These are phyloP conservation scores for Megalops atlanticus DNA, from an alignment of 2,113 vertebrate species.

Conservation along the genomic window DNA sequence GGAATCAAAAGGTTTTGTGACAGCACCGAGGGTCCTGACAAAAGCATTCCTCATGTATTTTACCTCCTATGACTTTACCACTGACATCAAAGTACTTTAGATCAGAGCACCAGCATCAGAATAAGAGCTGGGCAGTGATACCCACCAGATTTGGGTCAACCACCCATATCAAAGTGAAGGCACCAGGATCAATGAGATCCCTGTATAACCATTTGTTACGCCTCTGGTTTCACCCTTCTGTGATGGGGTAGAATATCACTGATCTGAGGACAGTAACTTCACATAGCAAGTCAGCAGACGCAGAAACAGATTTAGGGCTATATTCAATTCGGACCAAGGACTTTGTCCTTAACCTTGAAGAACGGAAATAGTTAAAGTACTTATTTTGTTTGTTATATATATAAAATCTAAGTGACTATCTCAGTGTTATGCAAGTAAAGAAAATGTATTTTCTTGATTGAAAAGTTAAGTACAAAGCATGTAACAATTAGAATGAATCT, in stretches of 20 bases:
- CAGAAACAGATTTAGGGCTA: too few relatives aligned
- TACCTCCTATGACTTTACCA: neutral
- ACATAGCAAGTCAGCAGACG: too few relatives aligned
- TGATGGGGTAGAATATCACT: neutral
- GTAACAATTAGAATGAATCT: too few relatives aligned
- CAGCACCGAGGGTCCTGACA: neutral
- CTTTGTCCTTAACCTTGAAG: too few relatives aligned
- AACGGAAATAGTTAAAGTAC: too few relatives aligned
- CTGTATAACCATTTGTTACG: neutral
- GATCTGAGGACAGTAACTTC: neutral
- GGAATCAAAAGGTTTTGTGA: neutral
- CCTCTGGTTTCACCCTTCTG: neutral
- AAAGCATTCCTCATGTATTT: constrained; percentile 11
- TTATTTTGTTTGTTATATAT: too few relatives aligned
- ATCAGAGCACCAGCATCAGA: constrained; percentile 2
- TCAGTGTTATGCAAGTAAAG: too few relatives aligned
- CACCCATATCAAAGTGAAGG: constrained; percentile 10
- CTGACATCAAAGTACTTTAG: constrained; percentile 23
- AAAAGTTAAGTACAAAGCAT: too few relatives aligned
- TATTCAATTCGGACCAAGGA: too few relatives aligned
- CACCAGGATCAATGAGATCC: neutral
- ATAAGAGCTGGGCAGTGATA: neutral
- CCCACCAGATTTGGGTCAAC: constrained; percentile 11
- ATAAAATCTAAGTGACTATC: too few relatives aligned
- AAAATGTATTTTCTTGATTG: too few relatives aligned